Conservation (phyloP, 2,797 vertebrate species). For the Chaetophractus vellerosus region DNA sequence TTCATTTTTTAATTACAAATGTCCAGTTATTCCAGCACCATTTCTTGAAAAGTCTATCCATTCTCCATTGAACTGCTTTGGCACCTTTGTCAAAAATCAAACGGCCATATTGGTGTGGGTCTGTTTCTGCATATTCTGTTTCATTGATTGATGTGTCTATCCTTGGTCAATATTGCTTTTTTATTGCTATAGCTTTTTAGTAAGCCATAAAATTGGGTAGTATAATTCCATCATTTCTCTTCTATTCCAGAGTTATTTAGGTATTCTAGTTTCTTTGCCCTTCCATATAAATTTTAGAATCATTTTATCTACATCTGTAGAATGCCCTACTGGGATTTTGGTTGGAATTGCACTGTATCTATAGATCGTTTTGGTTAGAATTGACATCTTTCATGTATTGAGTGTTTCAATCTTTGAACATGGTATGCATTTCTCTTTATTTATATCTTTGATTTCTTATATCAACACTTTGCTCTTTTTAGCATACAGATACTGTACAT, state of each 20-base stretch:
- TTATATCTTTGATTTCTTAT: conserved; percentile 10
- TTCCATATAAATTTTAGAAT: conserved; percentile 46
- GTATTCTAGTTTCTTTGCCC: conserved; percentile 33
- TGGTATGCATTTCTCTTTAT: not conserved
- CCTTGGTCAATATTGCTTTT: conserved; percentile 25
- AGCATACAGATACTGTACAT: not conserved
- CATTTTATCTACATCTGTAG: not conserved
- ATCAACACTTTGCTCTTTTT: not conserved
- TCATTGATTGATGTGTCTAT: not conserved
- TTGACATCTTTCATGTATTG: not conserved
- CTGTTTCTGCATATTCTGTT: conserved; percentile 5
- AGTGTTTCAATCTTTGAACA: conserved; percentile 1
- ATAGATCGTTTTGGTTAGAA: conserved; percentile 26
- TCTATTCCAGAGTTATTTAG: conserved; percentile 22
- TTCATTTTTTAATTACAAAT: not conserved
- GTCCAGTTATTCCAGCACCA: not conserved
- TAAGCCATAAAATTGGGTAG: conserved; percentile 46
- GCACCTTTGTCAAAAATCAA: conserved; percentile 22
- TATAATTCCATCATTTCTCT: not conserved
- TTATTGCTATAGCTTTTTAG: conserved; percentile 32
- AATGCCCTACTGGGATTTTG: conserved; percentile 35
- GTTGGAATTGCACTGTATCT: conserved; percentile 10
- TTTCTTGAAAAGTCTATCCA: not conserved
- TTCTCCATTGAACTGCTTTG: too few relatives aligned
- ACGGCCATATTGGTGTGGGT: not conserved